Percentiles rank a stretch among this genome's conserved stretches.
phyloP scores from a whole-genome alignment of 2,888 invertebrate genomes.

The Lysandra bellargus region DNA sequence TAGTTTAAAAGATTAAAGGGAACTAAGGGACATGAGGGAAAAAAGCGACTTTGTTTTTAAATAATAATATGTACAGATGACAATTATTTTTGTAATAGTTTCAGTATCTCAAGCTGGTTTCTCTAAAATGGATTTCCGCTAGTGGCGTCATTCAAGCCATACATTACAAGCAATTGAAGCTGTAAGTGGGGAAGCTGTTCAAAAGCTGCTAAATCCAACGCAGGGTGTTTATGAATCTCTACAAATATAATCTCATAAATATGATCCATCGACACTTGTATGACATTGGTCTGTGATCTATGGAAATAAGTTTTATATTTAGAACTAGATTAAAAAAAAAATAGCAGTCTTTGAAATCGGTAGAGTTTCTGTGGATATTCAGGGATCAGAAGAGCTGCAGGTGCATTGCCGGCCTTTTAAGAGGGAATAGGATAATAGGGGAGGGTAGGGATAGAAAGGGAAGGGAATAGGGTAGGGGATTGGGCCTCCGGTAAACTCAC shows the following conservation, averaged over 20 bases:
- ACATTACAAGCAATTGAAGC: slow-evolving; percentile 2
- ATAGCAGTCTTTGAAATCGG: neutral
- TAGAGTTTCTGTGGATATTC: neutral
- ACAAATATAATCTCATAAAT: slow-evolving; percentile 21
- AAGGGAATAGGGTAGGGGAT: too few relatives aligned
- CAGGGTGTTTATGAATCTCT: slow-evolving; percentile 12
- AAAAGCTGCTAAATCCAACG: neutral
- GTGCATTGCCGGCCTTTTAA: too few relatives aligned
- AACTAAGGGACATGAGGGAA: too few relatives aligned
- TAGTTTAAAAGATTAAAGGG: too few relatives aligned
- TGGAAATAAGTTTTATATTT: neutral
- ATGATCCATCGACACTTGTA: neutral
- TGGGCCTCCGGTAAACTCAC: too few relatives aligned
- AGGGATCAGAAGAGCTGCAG: neutral
- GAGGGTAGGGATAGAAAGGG: too few relatives aligned
- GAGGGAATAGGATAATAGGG: too few relatives aligned
- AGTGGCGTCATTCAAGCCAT: slow-evolving; percentile 10
- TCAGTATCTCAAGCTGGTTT: neutral
- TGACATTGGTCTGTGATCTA: slow-evolving; percentile 4
- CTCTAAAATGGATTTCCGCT: neutral
- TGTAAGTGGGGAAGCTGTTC: slow-evolving; percentile 17
- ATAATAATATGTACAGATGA: too few relatives aligned
- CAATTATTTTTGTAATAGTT: neutral
- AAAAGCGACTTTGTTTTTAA: too few relatives aligned
- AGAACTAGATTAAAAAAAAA: neutral